phyloP scores from a whole-genome alignment of 2,797 vertebrate species.

The Rhinophrynus dorsalis region DNA sequence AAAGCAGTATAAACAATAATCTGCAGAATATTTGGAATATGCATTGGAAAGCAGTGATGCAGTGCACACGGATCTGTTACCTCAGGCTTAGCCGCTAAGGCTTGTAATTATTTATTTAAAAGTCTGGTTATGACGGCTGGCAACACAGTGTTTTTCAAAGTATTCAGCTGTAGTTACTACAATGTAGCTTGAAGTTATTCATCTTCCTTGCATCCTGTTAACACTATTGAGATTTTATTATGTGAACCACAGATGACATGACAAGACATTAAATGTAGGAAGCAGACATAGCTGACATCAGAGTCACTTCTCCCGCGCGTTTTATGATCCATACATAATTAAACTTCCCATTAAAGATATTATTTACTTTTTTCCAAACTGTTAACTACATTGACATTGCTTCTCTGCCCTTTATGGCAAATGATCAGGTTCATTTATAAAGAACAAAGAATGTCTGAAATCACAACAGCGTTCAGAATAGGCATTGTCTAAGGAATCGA shows the following conservation, averaged over 20 bases:
- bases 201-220: constrained; percentile 1
- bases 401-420: constrained; percentile 28
- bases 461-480: not conserved
- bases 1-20: not conserved
- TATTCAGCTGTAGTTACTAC: not conserved
- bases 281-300: constrained; percentile 12
- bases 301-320: not conserved
- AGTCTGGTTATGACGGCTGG: not conserved
- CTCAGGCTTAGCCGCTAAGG: not conserved
- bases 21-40: not conserved
- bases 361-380: constrained; percentile 47
- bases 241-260: constrained; percentile 22
- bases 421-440: constrained; percentile 12
- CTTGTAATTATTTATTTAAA: constrained; percentile 3
- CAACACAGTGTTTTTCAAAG: not conserved
- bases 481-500: not conserved
- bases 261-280: constrained; percentile 25
- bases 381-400: constrained; percentile 35
- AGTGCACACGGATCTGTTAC: not conserved
- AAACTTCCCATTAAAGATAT: constrained; percentile 43
- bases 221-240: constrained; percentile 20
- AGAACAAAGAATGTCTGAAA: constrained; percentile 19
- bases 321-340: constrained; percentile 42
- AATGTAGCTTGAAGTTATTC: not conserved
- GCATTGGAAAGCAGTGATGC: not conserved